Conservation (phyloP, 1,140 invertebrate genomes). For the Globodera rostochiensis region DNA sequence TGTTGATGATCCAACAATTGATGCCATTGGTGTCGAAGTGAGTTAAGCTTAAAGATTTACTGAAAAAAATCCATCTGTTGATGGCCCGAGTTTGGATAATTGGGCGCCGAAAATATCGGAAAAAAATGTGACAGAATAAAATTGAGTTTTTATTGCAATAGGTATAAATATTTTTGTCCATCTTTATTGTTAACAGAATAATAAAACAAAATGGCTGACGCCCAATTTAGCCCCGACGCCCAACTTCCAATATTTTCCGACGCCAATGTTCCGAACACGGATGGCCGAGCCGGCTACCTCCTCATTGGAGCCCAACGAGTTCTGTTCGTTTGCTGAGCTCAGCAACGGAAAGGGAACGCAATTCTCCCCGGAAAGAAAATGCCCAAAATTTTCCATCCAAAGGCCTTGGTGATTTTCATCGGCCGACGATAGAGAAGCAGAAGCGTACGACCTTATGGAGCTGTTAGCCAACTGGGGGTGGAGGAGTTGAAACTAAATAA, state of each 20-base stretch:
- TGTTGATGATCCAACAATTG: neutral
- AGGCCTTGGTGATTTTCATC: neutral
- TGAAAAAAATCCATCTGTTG: neutral
- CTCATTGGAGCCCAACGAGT: neutral
- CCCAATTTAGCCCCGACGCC: too few relatives aligned
- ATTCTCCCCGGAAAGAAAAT: conserved; percentile 6
- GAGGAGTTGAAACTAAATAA: conserved; percentile 14
- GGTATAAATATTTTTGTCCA: too few relatives aligned
- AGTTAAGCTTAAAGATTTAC: neutral
- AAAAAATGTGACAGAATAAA: too few relatives aligned
- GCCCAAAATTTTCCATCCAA: conserved; percentile 2
- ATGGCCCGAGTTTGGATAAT: too few relatives aligned
- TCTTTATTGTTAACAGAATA: too few relatives aligned
- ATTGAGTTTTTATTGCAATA: too few relatives aligned
- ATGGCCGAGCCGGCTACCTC: neutral
- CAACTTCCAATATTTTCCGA: too few relatives aligned
- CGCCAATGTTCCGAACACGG: too few relatives aligned
- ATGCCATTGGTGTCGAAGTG: neutral
- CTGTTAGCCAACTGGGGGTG: neutral
- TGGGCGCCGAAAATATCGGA: neutral
- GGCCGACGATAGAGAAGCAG: neutral
- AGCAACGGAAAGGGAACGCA: conserved; percentile 9
- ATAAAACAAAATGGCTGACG: too few relatives aligned
- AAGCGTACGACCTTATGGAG: neutral
- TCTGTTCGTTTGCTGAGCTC: neutral